Base-by-base conservation (phyloP, 2,797 vertebrate genomes). In the Pseudopleuronectes americanus region DNA sequence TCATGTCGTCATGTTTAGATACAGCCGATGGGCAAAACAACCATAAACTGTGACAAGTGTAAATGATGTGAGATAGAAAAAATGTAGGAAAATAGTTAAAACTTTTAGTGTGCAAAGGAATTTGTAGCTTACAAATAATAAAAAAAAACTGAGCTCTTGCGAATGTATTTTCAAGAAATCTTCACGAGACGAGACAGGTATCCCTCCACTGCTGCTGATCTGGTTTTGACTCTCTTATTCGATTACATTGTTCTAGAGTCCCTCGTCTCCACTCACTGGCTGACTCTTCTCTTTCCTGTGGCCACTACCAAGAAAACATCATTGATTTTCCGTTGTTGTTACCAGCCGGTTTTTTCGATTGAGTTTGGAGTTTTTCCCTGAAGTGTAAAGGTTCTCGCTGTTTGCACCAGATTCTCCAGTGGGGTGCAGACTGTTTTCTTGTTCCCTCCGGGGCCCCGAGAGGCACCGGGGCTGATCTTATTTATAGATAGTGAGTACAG, bases 311-410 rank as follows among this genome's bases (percentile, higher is more conserved):
- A 65, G 68, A 74, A 68, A 84, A 59, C 74, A 56, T 62, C 72
- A 91, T 87, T 81, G 89, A 91, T 91, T 92, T 89, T 84, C 76
- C 72, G 76, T 90, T 90, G 89, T 86, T 78, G 84, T 82, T 33
- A 81, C 79, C 67, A 77, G 81, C 84, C 77, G 2, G 2, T 48
- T 90, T 88, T 89, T 89, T 84, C 69, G 77, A 59, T 83, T 16
- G 19, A 66, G 71, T 63, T 70, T 4, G 0, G 66, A 77, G 80
- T 84, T 87, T 87, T 85, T 68, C 83, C 75, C 57, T 86, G 70
- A 81, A 84, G 75, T 87, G 78, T 86, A 79, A 88, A 89, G 83
- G 72, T 76, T 79, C 75, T 77, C 17, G 53, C 77, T 84, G 88
- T 79, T 90, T 85, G 81, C 71, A 84, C 71, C 83, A 59, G 77